Evolutionary conservation across 2,113 vertebrate species (phyloP), one percentile per base, ranked within the genome.

Genomic region (Dipodomys spectabilis): DNA sequence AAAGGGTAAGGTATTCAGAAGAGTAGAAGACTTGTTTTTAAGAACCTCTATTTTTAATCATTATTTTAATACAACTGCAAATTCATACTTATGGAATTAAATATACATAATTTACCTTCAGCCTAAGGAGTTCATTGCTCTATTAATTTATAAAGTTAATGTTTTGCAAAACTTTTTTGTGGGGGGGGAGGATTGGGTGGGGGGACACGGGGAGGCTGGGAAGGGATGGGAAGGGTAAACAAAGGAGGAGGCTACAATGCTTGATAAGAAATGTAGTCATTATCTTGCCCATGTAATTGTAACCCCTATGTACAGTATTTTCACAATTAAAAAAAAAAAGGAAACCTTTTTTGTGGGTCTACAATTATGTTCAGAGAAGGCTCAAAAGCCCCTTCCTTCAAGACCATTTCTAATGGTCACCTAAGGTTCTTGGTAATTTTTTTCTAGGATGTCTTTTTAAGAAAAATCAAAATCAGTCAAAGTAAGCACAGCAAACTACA

Each of bases 31-130:
- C 35, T 82, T 62, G 23, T 28, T 71, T 78, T 86, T 68, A 86
- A 90, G 75, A 32, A 65, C 25, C 19, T 62, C 13, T 30, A 39
- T 8, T 85, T 79, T 62, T 68, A 82, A 93, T 60, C 27, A 30
- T 65, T 74, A 68, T 81, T 95, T 94, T 87, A 90, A 72, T 88
- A 85, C 39, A 39, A 53, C 73, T 65, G 28, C 30, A 1, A 30
- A 88, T 75, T 82, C 74, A 74, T 62, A 83, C 22, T 91, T 35
- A 62, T 0, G 64, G 71, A 68, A 71, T 77, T 83, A 89, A 87
- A 81, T 35, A 25, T 89, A 83, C 30, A 11, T 15, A 62, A 7
- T 87, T 93, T 82, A 90, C 30, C 67, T 86, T 71, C 32, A 71
- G 20, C 20, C 60, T 53, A 78, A 16, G 25, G 57, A 7, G n/a